Conservation (phyloP, 2,797 vertebrate species). For the Myotis daubentonii region DNA sequence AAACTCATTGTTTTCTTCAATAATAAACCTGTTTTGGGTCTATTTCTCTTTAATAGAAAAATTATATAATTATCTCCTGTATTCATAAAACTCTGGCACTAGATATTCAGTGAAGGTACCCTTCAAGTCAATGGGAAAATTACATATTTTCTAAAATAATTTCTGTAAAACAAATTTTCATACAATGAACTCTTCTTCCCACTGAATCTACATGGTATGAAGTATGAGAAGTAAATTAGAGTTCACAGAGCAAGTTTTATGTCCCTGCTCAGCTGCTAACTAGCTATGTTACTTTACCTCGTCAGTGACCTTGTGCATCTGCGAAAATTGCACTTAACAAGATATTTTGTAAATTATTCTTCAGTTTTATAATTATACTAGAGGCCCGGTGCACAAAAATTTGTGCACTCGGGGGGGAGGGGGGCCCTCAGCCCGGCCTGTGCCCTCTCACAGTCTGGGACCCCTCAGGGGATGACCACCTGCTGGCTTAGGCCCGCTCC, state of each 20-base stretch:
- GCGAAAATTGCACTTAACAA: not conserved
- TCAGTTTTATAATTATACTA: not conserved
- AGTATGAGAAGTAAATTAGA: not conserved
- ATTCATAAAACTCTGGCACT: not conserved
- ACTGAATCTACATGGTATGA: not conserved
- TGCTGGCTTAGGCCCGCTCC: no score
- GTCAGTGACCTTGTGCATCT: not conserved
- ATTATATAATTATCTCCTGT: not conserved
- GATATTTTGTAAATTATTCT: not conserved
- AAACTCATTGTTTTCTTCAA: constrained; percentile 11
- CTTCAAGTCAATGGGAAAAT: constrained; percentile 1
- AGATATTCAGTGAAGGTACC: not conserved
- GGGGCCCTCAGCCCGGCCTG: no score
- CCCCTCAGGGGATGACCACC: no score
- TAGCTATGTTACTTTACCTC: not conserved
- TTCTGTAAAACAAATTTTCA: not conserved
- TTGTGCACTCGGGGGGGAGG: no score
- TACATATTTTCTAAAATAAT: not conserved
- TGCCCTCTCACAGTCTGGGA: no score
- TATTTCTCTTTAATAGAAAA: not conserved
- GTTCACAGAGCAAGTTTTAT: not conserved
- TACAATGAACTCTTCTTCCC: not conserved
- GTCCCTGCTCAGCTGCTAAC: not conserved
- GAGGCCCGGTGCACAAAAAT: no score
- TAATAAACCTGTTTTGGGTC: not conserved